phyloP scores from a whole-genome alignment of 2,113 vertebrate species.

The Xiphias gladius region DNA sequence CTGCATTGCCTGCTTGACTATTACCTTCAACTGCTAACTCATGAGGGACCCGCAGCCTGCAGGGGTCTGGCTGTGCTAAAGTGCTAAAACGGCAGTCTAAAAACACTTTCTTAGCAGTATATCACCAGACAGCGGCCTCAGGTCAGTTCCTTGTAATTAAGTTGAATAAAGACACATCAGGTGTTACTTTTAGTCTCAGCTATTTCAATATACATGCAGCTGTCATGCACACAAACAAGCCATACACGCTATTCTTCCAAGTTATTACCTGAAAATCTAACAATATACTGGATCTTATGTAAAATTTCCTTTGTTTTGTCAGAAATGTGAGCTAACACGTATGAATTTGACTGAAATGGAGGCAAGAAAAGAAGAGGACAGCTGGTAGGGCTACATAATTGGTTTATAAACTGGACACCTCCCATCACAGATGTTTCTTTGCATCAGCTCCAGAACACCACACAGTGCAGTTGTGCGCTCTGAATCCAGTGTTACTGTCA shows the following conservation, averaged over 20 bases:
- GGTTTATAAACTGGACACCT: neutral
- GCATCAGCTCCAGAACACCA: neutral
- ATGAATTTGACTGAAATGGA: neutral
- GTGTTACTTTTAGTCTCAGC: neutral
- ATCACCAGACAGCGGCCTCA: neutral
- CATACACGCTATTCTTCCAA: neutral
- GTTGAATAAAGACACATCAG: neutral
- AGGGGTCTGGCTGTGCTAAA: constrained; percentile 18
- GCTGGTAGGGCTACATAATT: neutral
- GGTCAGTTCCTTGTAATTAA: neutral
- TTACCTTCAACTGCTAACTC: neutral
- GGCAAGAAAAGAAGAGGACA: neutral
- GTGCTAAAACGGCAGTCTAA: neutral
- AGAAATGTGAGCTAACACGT: neutral
- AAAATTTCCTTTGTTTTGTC: neutral
- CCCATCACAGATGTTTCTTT: neutral
- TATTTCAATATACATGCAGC: neutral
- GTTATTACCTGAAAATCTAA: neutral
- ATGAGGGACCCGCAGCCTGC: neutral
- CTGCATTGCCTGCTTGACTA: too few relatives aligned
- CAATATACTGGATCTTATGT: neutral
- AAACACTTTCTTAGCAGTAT: constrained; percentile 13
- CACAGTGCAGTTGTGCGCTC: neutral
- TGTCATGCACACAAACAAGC: neutral
- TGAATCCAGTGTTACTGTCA: neutral